Base-by-base conservation (phyloP, 2,888 invertebrate genomes). In the Amphipoea oculea region DNA sequence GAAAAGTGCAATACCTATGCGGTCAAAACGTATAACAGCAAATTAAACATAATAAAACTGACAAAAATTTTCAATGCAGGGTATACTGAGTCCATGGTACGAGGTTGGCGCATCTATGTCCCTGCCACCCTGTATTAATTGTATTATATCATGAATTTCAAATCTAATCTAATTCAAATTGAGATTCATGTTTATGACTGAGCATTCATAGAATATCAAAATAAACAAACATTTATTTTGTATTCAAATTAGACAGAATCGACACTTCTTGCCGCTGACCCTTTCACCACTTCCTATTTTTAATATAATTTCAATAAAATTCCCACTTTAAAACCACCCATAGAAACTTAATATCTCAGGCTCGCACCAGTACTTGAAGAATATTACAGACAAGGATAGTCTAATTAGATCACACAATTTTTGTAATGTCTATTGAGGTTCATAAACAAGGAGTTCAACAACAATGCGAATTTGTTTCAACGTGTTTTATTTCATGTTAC, bases 71-170 rank as follows among this genome's bases (percentile, higher is more conserved):
- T 9, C 45, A 45, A 29, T 29, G 29, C 29, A 29, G 29, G 29
- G 29, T 29, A 29, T 45, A 45, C 45, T 45, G 45, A 45, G 2
- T 45, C 12, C 45, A 45, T 45, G 12, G 11, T 45, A 45, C 12
- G 7, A 4, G 45, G 45, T 48, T 48, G 45, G 12, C 4, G 45
- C 45, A 48, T 48, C 12, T 12, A 12, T 48, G 45, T 3, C 12
- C 45, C 45, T 48, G 45, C 45, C 45, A 48, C 12, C 45, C 45
- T 48, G 12, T 48, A 48, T 48, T 40, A 20, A 20, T n/a, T 23
- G 14, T 45, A n/a, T n/a, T 79, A 11, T 17, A 5, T 57, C 7
- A 54, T 57, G 9, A 79, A 79, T 78, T 45, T 54, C 9, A 65
- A 77, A 45, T 66, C 3, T n/a, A 48, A 4, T 57, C 4, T 20